Evolutionary conservation across 2,797 vertebrate species (phyloP).

Genomic region (Varecia variegata): DNA sequence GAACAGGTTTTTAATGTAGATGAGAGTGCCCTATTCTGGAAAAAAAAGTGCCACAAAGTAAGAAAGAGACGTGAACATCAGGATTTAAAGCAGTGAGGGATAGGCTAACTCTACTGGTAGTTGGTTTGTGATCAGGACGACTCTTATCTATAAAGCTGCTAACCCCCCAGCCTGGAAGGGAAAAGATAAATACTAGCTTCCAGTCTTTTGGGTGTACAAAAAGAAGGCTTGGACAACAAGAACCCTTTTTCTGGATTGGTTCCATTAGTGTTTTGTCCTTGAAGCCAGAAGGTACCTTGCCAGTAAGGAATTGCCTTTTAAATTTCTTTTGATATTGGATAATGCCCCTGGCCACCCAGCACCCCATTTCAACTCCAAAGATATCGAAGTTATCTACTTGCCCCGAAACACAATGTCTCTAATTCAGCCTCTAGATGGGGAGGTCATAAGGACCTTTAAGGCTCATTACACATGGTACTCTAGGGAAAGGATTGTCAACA

Average conservation of each 20-base stretch:
- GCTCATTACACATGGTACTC: neutral
- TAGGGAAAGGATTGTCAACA: neutral
- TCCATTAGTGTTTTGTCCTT: neutral
- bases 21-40: neutral
- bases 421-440: neutral
- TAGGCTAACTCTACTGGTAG: neutral
- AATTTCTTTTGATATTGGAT: neutral
- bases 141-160: neutral
- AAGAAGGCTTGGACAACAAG: neutral
- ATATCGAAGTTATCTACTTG: neutral
- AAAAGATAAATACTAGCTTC: neutral
- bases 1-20: neutral
- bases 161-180: neutral
- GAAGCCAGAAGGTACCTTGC: neutral
- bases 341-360: neutral
- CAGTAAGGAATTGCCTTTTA: neutral
- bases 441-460: neutral
- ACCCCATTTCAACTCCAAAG: neutral
- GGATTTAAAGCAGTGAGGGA: neutral
- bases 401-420: neutral
- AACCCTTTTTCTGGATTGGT: neutral
- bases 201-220: neutral
- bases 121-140: neutral
- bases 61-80: neutral
- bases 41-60: neutral